Evolutionary conservation across 1,140 invertebrate genomes (phyloP), one percentile per base, ranked within the genome.

Genomic region (Bilobella aurantiaca): DNA sequence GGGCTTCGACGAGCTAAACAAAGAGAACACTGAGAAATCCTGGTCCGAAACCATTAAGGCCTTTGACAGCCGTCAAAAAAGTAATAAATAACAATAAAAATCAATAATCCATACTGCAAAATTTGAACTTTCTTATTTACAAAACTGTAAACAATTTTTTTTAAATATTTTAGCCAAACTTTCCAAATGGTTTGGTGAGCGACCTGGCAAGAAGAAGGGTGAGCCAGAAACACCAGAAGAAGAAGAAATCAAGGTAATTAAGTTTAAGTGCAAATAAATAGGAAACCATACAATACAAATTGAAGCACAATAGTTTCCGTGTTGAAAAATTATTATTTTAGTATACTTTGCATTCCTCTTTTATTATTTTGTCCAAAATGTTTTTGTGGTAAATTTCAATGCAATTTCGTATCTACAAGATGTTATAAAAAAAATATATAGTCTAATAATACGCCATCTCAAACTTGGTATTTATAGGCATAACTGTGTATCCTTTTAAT

Each of bases 171-270:
- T 75, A 93, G 90, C 89, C 82, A 86, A 87, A 82, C 82, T 93
- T 78, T 90, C 90, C 73, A 93, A 93, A 79, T 93, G 91, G 89
- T 93, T 93, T 83, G 90, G 90, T 75, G 91, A 93, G 80, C 83
- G 90, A 79, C 90, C 91, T 69, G 90, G 90, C 82, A 93, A 91
- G 80, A 93, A 92, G 82, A 79, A 85, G 76, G 89, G 87, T 68
- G 90, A 90, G 67, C 85, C 86, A 69, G 90, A 93, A 70, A 89
- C 88, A 73, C 90, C 90, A 57, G 89, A 92, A 75, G 90, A 89
- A 70, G 89, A 92, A 76, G 73, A 73, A 18, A 84, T 85, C 67
- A 89, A 90, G 80, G 82, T 77, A 46, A 84, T 62, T 28, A 5
- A 57, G 58, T 23, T 42, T 42, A 3, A 37, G 8, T 53, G 12